phyloP scores from a whole-genome alignment of 2,888 invertebrate species.

The Agriopis aurantiaria region DNA sequence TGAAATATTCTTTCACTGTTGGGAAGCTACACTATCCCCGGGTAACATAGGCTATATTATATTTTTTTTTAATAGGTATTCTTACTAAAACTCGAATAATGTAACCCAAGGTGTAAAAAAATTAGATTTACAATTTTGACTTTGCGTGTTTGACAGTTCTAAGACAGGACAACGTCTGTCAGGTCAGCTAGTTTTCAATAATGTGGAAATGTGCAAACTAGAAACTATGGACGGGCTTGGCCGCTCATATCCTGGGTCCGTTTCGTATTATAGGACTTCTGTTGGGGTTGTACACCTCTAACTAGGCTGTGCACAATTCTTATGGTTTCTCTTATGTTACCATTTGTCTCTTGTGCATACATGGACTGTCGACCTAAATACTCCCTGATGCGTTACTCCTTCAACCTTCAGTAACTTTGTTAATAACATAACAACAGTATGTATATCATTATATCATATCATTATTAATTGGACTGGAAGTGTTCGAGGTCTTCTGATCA shows the following conservation, averaged over 20 bases:
- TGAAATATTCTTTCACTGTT: too few species aligned
- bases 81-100: too few species aligned
- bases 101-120: too few species aligned
- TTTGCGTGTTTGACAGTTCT: too few species aligned
- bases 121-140: too few species aligned
- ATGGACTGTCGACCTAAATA: slow-evolving; percentile 60
- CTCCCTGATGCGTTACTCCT: slow-evolving; percentile 54
- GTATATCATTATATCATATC: slow-evolving; percentile 24
- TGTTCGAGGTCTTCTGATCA: slow-evolving; percentile 31
- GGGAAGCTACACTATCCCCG: too few species aligned
- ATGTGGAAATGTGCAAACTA: too few species aligned
- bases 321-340: slow-evolving; percentile 62
- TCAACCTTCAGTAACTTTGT: slow-evolving; percentile 59
- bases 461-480: slow-evolving; percentile 7
- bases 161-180: too few species aligned
- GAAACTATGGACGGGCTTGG: not conserved
- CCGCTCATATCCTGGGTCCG: not conserved
- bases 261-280: slow-evolving; percentile 6
- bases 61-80: too few species aligned
- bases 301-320: slow-evolving; percentile 37
- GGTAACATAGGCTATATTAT: too few species aligned
- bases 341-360: slow-evolving; percentile 45
- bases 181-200: too few species aligned
- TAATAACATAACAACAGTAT: slow-evolving; percentile 38
- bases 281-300: slow-evolving; percentile 15